phyloP scores from a whole-genome alignment of 2,113 vertebrate genomes.

The Gracilinanus agilis region DNA sequence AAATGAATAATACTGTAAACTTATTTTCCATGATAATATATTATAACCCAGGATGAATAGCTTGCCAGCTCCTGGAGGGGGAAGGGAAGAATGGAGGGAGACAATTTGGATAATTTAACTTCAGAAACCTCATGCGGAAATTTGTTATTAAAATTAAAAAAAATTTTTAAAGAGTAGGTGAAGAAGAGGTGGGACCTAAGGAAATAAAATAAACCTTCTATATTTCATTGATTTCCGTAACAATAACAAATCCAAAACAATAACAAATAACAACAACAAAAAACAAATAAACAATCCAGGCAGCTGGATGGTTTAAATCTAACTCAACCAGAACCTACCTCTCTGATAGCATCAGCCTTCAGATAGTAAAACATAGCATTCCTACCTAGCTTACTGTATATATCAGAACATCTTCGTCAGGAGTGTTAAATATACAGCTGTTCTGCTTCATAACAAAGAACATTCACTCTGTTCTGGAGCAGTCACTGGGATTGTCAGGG shows the following conservation, averaged over 20 bases:
- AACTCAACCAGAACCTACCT: neutral
- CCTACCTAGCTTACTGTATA: neutral
- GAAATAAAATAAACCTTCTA: slow-evolving; percentile 51
- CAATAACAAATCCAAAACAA: slow-evolving; percentile 42
- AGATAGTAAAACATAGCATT: neutral
- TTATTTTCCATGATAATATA: too few relatives aligned
- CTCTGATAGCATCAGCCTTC: neutral
- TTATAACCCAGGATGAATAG: too few relatives aligned
- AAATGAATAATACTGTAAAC: too few relatives aligned
- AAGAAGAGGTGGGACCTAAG: slow-evolving; percentile 39
- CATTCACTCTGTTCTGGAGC: neutral
- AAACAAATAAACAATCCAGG: too few relatives aligned
- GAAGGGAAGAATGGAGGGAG: too few relatives aligned
- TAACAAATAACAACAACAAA: too few relatives aligned
- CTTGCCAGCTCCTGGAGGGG: too few relatives aligned
- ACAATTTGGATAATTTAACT: too few relatives aligned
- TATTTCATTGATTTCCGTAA: slow-evolving; percentile 34
- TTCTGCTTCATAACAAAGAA: neutral
- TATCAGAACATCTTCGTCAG: neutral
- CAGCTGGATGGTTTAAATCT: neutral
- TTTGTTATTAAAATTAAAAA: too few relatives aligned
- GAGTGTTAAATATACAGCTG: neutral
- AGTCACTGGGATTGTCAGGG: slow-evolving; percentile 36
- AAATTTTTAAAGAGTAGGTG: neutral
- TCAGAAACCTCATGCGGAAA: too few relatives aligned